A percentile compares a stretch with the other conserved stretches of the same genome.
These are phyloP conservation scores for Geotrupes spiniger DNA, from an alignment of 2,888 invertebrate species.

Conservation along the genomic window DNA sequence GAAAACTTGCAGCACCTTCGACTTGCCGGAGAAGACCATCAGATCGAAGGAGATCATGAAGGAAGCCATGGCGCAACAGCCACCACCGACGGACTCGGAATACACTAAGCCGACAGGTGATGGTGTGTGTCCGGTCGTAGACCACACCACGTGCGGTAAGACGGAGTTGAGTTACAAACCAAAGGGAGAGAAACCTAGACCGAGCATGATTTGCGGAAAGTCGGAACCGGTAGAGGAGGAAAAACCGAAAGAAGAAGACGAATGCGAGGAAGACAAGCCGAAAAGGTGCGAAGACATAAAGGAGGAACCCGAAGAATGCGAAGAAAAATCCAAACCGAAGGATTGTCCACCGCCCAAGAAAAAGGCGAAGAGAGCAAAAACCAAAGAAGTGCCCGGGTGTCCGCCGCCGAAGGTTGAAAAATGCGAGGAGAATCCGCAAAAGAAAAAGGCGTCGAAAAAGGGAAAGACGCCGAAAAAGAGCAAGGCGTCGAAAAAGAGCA, in stretches of 20 bases:
- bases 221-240: conserved; percentile 2
- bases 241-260: not conserved
- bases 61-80: conserved; percentile 13
- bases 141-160: conserved; percentile 1
- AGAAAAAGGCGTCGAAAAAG: not conserved
- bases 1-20: conserved; percentile 30
- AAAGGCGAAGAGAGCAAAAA: not conserved
- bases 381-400: conserved; percentile 12
- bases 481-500: too few relatives aligned
- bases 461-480: too few relatives aligned
- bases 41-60: conserved; percentile 24
- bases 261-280: conserved; percentile 6
- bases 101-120: conserved; percentile 4
- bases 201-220: not conserved
- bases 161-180: conserved; percentile 1
- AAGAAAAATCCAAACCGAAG: conserved; percentile 2
- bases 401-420: too few relatives aligned
- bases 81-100: conserved; percentile 6
- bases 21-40: conserved; percentile 26
- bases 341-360: not conserved
- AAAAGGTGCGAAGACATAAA: not conserved
- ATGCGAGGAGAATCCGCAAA: conserved; percentile 9
- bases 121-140: conserved; percentile 8
- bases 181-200: not conserved
- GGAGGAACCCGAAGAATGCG: not conserved